Evolutionary conservation across 2,113 vertebrate genomes (phyloP).

Genomic region (Dicaeum eximium): DNA sequence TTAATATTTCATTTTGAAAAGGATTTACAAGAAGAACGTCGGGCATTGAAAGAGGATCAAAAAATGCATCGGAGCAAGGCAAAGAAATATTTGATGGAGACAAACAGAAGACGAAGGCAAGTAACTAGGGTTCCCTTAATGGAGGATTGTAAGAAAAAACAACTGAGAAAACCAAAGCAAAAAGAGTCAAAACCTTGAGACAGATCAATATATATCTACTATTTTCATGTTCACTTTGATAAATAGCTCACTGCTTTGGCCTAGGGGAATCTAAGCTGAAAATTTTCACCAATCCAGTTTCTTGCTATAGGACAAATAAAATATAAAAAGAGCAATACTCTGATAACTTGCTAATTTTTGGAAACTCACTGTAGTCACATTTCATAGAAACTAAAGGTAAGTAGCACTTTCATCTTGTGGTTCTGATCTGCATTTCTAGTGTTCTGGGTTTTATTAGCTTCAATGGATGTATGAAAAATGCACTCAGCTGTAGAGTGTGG

Average conservation of each 20-base stretch:
- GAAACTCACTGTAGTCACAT: neutral
- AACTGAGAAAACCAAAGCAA: neutral
- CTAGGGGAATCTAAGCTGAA: neutral
- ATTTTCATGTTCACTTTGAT: neutral
- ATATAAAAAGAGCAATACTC: neutral
- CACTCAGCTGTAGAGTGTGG: accelerated
- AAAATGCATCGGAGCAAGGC: slow-evolving; percentile 75
- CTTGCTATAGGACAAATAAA: neutral
- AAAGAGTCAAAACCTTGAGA: neutral
- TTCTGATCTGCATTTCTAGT: neutral
- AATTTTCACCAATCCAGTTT: neutral
- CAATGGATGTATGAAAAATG: neutral
- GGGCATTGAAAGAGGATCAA: slow-evolving; percentile 80
- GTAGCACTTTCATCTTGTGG: neutral
- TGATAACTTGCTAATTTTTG: neutral
- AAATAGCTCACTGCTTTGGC: neutral
- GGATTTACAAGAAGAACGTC: slow-evolving; percentile 77
- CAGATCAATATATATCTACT: neutral
- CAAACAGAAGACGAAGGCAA: slow-evolving; percentile 87
- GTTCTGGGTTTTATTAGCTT: neutral
- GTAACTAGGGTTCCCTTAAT: neutral
- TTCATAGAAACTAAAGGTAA: neutral
- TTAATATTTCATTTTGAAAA: slow-evolving; percentile 57
- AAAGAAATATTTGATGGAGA: slow-evolving; percentile 81
- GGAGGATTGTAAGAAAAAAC: neutral